A percentile compares a stretch with the other conserved stretches of the same genome.
Evolutionary conservation across 2,888 invertebrate species (phyloP).

Genomic region (Oligia latruncula): DNA sequence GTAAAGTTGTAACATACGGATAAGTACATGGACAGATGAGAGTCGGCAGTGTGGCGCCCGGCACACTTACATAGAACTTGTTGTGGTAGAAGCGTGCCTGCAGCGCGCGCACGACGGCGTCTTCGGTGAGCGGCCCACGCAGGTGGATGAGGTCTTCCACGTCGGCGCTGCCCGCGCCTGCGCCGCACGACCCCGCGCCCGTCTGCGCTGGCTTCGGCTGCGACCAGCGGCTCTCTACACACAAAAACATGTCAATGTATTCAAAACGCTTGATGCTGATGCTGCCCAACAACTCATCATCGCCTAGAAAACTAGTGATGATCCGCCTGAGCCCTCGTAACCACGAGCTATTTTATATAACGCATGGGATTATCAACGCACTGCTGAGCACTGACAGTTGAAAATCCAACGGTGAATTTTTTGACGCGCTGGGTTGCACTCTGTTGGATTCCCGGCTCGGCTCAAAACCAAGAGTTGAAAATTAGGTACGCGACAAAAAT

Average conservation of each 20-base stretch:
- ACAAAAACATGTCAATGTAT: neutral
- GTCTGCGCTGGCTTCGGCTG: constrained; percentile 69
- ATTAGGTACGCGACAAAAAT: neutral
- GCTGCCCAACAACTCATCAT: neutral
- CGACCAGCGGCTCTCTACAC: constrained; percentile 76
- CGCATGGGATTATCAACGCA: neutral
- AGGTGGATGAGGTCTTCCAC: constrained; percentile 97
- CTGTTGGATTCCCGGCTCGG: neutral
- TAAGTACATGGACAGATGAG: neutral
- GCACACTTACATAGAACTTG: constrained; percentile 95
- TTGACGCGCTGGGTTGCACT: neutral
- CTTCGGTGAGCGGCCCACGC: constrained; percentile 97
- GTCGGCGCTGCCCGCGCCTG: constrained; percentile 80
- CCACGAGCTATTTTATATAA: neutral
- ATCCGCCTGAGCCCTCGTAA: neutral
- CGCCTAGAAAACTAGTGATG: neutral
- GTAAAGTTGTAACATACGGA: neutral
- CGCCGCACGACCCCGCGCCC: constrained; percentile 69
- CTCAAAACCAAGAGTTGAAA: neutral
- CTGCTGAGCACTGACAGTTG: neutral
- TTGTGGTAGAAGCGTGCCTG: constrained; percentile 96
- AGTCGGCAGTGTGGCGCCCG: neutral
- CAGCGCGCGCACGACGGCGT: constrained; percentile 97
- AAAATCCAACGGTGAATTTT: neutral
- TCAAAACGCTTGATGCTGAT: neutral